Evolutionary conservation across 2,113 vertebrate species (phyloP), one percentile per base, ranked within the genome.

Genomic region (Ophiodon elongatus): DNA sequence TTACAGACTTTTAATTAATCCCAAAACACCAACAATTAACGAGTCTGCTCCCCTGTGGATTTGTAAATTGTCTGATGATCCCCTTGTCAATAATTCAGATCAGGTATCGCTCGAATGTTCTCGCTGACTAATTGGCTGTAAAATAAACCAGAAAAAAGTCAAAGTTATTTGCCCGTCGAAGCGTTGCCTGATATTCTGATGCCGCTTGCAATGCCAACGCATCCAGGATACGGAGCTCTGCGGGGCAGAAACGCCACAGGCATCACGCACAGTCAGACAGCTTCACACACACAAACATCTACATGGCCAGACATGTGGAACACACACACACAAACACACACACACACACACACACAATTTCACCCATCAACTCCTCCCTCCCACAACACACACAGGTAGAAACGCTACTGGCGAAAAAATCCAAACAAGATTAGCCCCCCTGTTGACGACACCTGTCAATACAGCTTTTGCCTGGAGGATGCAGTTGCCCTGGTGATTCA

Each of bases 381-480:
- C 15, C 59, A 66, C 63, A 23, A 47, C 29, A 57, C 78, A 65
- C 41, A 27, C 45, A 78, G 59, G 77, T 75, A 85, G 76, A 89
- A 88, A 75, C 0, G 79, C 92, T 74, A 56, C 52, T 33, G 80
- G 87, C 76, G 2, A 85, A 72, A 85, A 66, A 87, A 68, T 68
- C 25, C 50, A 87, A 80, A 89, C 84, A 75, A 80, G 79, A 91
- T 92, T 86, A 89, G 76, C 50, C 71, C 74, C 80, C 86, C 81
- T 83, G 88, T 75, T 83, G 91, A 82, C 47, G 77, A 89, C 89
- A 90, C 84, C 88, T 89, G 90, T 91, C 88, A 89, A 83, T 90
- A 84, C 77, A 71, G 66, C 37, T 88, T 79, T 80, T 0, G 69
- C 86, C 90, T 84, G 56, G 81, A 86, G 92, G 88, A 76, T 64